Base-by-base conservation (phyloP, 2,113 vertebrate genomes). In the Pedetes capensis region DNA sequence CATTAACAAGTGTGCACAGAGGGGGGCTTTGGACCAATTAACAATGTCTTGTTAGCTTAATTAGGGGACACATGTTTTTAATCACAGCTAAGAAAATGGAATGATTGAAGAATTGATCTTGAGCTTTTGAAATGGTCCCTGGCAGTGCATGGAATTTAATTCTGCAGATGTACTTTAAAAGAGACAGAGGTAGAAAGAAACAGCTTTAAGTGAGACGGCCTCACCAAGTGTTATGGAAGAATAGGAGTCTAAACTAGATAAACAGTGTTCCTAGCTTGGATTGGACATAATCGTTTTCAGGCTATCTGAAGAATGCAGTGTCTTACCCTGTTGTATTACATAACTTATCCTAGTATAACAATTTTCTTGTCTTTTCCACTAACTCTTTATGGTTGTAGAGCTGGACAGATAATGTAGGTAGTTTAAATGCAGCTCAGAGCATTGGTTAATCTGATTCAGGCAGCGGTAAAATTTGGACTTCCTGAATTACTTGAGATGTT, bases 51-150 rank as follows among this genome's bases (percentile, higher is more conserved):
- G 37, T 99, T 98, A 99, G 98, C 98, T 97, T 99, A 98, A 99
- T 99, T 99, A 99, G 93, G 96, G 98, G 98, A 99, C 99, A 99
- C 99, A 98, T 99, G 98, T 98, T 99, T 98, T 98, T 98, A 98
- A 99, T 99, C 98, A 98, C 98, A 98, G 98, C 98, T 96, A 95
- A 97, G 98, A 98, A 98, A 91, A 97, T 51, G 87, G 96, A 98
- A 97, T 98, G 98, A 98, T 96, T 98, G 98, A 98, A 97, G 98
- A 98, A 98, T 98, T 97, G 98, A 98, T 98, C 98, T 25, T 17
- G 94, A 93, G 97, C 95, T 92, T 97, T 97, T 96, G 95, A 97
- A 96, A 96, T 97, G 68, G 47, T 96, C 87, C 92, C 93, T 97
- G 97, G 96, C 97, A 97, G 97, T 53, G 93, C 68, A 42, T 25